phyloP scores from a whole-genome alignment of 2,888 invertebrate species.

The Empis livida region DNA sequence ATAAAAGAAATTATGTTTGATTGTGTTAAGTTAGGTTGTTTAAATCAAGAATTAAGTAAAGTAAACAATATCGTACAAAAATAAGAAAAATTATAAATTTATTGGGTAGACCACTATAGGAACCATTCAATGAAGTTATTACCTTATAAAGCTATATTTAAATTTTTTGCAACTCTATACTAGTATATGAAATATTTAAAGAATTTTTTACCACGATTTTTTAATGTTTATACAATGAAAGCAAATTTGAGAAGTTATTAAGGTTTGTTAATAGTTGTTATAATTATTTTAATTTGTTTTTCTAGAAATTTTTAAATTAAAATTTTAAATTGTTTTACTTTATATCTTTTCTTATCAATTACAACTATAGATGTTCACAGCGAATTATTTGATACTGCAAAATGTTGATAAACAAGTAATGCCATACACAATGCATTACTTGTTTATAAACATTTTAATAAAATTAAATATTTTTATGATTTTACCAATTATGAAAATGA shows the following conservation, averaged over 20 bases:
- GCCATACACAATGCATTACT: slow-evolving; percentile 58
- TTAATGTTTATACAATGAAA: slow-evolving; percentile 69
- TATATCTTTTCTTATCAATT: slow-evolving; percentile 52
- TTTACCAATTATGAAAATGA: too few species aligned
- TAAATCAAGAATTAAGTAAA: too few species aligned
- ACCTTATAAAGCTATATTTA: too few species aligned
- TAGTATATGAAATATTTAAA: slow-evolving; percentile 82
- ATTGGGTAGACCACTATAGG: too few species aligned
- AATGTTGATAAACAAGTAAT: too few species aligned
- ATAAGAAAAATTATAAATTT: slow-evolving; percentile 48
- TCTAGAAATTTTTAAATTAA: slow-evolving; percentile 17
- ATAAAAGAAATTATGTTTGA: too few species aligned
- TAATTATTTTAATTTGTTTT: slow-evolving; percentile 15
- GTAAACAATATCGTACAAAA: slow-evolving; percentile 45
- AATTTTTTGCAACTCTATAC: too few species aligned
- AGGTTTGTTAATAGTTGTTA: too few species aligned
- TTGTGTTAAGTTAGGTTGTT: too few species aligned
- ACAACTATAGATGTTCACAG: slow-evolving; percentile 44
- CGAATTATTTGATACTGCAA: slow-evolving; percentile 56
- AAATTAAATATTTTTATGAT: slow-evolving; percentile 49
- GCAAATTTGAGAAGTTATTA: slow-evolving; percentile 27
- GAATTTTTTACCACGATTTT: slow-evolving; percentile 84
- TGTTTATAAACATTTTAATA: slow-evolving; percentile 49
- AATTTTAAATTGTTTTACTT: too few species aligned
- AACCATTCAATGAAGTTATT: too few species aligned